Base-by-base conservation (phyloP, 37 sponge, comb jelly and placozoan genomes). In the Diacarnus erythraeanus region DNA sequence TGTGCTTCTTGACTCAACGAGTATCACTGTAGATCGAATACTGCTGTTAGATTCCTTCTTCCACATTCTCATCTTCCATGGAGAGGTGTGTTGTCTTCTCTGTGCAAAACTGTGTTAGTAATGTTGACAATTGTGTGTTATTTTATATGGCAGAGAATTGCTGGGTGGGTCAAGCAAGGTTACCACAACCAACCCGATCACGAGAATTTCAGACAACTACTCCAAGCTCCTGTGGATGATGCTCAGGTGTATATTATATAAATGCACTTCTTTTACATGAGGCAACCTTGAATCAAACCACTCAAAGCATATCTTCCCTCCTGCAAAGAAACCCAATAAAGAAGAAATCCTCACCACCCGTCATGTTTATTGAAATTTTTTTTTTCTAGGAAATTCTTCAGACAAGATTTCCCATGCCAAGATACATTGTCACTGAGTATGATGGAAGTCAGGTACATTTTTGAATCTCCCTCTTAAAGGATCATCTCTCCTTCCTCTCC, bases 1-100 rank as follows among this genome's bases (percentile, higher is more conserved):
- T 57, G 99, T 99, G 9, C 85, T 99, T 21, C 90, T 99, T 27
- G 99, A 99, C 83, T 90, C 93, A 12, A 87, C 80, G 80, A 99
- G 99, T 69, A 96, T 99, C 43, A 84, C 79, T 38, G 74, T 90
- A 12, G 99, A 99, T 51, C 69, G 97, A 75, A 99, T 99, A 34
- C 91, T 99, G 0, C 89, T 99, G 17, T 82, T 99, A 77, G 99
- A 99, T 77, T 88, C 93, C 6, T 99, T 96, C 89, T 99, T 99
- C 85, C 97, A 96, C 72, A 90, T 99, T 21, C 87, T 99, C 69
- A 99, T 99, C 56, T 99, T 78, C 71, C 97, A 96, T 76, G 99
- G 99, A 31, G 97, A 99, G 82, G 95, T 89, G 43, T 57, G 80
- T 47, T 5, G 64, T n/a, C n/a, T n/a, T n/a, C n/a, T 64, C 27